Evolutionary conservation across 2,888 invertebrate species (phyloP), one percentile per base, ranked within the genome.

Genomic region (Isoperla grammatica): DNA sequence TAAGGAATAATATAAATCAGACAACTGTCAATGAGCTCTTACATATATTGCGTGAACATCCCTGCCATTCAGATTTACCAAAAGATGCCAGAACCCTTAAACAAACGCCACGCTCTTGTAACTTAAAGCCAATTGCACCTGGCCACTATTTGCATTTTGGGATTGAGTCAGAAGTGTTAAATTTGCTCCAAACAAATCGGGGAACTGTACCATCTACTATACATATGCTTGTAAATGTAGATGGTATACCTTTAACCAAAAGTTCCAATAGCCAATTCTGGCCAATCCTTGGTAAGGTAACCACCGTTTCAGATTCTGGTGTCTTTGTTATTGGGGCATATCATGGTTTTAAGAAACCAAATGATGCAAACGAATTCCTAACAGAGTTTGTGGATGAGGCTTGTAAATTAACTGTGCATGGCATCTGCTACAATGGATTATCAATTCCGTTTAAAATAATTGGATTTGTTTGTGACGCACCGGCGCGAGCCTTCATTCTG

Each of bases 191-290:
- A 29, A 29, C 4, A 29, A 4, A 29, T 29, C 8, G 4, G 29
- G 29, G 8, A 29, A 8, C 29, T 29, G 5, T 8, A 8, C 29
- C 22, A 11, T 8, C 29, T 13, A 12, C 23, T 19, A 15, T 58
- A 19, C 15, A 39, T 5, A 1, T 58, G 2, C 11, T 42, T 1
- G 29, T 50, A 17, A 50, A 56, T 45, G 19, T 60, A 35, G 66
- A 65, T 57, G 66, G 66, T 8, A 22, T 66, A n/a, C 65, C 64
- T 3, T 45, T 66, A 5, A 57, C 61, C n/a, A 61, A 60, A 37
- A 65, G 64, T 56, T 49, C 56, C 2, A 56, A 57, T 9, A 53
- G 57, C 23, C 59, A 61, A 45, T 57, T 66, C 54, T 66, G 65
- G 66, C 65, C 66, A 4, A 62, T 64, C 48, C 53, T 66, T 37